Evolutionary conservation across 2,888 invertebrate species (phyloP), one percentile per base, ranked within the genome.

Genomic region (Schizotus pectinicornis): DNA sequence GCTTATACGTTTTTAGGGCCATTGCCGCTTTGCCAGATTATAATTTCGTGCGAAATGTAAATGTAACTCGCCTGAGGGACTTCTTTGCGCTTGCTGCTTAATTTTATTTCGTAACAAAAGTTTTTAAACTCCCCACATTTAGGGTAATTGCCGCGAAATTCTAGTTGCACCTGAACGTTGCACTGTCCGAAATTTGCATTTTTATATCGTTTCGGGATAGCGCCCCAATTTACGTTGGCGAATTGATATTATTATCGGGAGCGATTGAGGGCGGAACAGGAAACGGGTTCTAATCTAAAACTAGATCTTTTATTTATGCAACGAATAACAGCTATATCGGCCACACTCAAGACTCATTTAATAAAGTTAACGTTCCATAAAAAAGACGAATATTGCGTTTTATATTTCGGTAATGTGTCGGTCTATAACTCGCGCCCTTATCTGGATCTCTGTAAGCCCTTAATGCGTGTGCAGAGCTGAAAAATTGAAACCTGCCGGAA

Each of bases 231-330:
- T 39, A n/a, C 43, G 30, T 11, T 14, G 12, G 7, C 7, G 45
- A 53, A 53, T 46, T 36, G 47, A 13, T 39, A 34, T 47, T 38
- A 14, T 22, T 42, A 49, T 57, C 39, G 57, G 47, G 46, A 48
- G 36, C 43, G 39, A 48, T 58, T 49, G 9, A 7, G 33, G 43
- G 58, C 31, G 45, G 48, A 58, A 47, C 33, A 49, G 53, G 53
- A 53, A 48, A 48, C 53, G 45, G 35, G n/a, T 36, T 32, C 33
- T 43, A 53, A 58, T 58, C 58, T 48, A 36, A 53, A 54, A 54
- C 45, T 34, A 35, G 54, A 59, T 54, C 54, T 59, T 22, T 52
- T 52, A 41, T 59, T 55, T 59, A 59, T 59, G 59, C 47, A 33
- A 12, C 42, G 35, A 30, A 49, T 38, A 31, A 38, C 35, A 34